Base-by-base conservation (phyloP, 2,888 invertebrate genomes). In the Diarsia brunnea region DNA sequence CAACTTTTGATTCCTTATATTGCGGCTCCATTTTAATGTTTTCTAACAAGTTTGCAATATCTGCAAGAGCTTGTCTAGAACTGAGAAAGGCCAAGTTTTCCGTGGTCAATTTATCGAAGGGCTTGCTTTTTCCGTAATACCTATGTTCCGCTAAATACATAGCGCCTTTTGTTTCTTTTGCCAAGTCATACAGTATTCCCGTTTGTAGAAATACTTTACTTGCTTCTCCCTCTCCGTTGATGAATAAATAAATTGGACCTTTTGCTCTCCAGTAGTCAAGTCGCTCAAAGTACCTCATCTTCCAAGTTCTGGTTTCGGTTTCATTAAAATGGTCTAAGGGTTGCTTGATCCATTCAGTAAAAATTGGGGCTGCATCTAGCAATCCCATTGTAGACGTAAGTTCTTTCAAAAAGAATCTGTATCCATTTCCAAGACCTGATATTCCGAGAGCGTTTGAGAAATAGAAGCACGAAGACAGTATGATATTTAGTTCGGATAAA, bases 41-140 rank as follows among this genome's bases (percentile, higher is more conserved):
- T 74, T 87, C 80, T 63, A 96, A 74, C 16, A 96, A 79, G 60
- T 84, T 88, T 5, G 94, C 95, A 27, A 92, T 83, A 88, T 96
- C 96, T 27, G 95, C 95, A 51, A 96, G 88, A 12, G 95, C 95
- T 90, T 96, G 96, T 73, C 90, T 90, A 0, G 95, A 90, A 85
- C 91, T 94, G 16, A 96, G 89, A 82, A 91, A 95, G 72, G 90
- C 88, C n/a, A 96, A 89, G 77, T 93, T 93, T 79, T 93, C 89
- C 0, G 90, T 87, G 2, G 84, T 92, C 3, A 88, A 88, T n/a
- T 92, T 86, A 27, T 92, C 61, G 19, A 95, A 90, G 4, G 96
- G 96, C 81, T 92, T 92, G 78, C 95, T 96, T 31, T 93, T 87
- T 0, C 96, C 96, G 58, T 96, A 96, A 86, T 95, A 96, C 81